Percentiles rank a stretch among this genome's conserved stretches.
These are phyloP conservation scores for Antheraea mylitta DNA, from an alignment of 1,140 invertebrate genomes.

Conservation along the genomic window DNA sequence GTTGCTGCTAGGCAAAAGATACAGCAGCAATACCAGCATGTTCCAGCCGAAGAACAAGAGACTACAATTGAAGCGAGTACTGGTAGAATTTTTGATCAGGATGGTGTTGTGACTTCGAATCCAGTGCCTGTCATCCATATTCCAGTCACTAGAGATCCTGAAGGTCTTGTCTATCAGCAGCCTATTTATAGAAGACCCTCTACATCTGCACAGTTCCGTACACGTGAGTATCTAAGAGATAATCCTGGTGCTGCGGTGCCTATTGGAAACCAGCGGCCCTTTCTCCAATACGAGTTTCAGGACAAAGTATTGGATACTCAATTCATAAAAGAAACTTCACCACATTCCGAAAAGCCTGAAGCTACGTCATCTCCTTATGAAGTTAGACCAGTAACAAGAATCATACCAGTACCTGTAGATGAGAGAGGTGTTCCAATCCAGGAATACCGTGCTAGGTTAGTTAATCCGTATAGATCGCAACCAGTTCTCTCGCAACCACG, in stretches of 20 bases:
- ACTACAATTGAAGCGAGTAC: constrained; percentile 73
- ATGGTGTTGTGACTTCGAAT: constrained; percentile 67
- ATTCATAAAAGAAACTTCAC: constrained; percentile 55
- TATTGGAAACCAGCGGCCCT: constrained; percentile 75
- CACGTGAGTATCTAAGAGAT: constrained; percentile 71
- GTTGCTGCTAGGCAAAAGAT: constrained; percentile 64
- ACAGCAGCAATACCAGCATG: constrained; percentile 71
- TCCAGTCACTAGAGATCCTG: constrained; percentile 53
- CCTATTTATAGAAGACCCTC: constrained; percentile 72
- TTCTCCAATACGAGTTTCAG: constrained; percentile 70
- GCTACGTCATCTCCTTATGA: constrained; percentile 46
- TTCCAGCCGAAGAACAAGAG: constrained; percentile 63
- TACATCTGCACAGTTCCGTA: constrained; percentile 72
- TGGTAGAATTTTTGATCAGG: constrained; percentile 64
- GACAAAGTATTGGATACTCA: constrained; percentile 69
- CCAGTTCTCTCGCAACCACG: constrained; percentile 53
- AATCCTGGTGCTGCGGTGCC: constrained; percentile 73
- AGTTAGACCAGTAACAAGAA: constrained; percentile 48
- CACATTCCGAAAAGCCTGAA: constrained; percentile 45
- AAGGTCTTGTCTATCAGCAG: constrained; percentile 71
- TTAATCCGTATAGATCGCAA: constrained; percentile 55
- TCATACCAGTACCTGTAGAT: constrained; percentile 63
- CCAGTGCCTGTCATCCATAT: constrained; percentile 70
- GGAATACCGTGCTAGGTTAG: constrained; percentile 59
- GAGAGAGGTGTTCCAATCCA: constrained; percentile 64